phyloP scores from a whole-genome alignment of 2,888 invertebrate species.

The Rhabditoides inermis region DNA sequence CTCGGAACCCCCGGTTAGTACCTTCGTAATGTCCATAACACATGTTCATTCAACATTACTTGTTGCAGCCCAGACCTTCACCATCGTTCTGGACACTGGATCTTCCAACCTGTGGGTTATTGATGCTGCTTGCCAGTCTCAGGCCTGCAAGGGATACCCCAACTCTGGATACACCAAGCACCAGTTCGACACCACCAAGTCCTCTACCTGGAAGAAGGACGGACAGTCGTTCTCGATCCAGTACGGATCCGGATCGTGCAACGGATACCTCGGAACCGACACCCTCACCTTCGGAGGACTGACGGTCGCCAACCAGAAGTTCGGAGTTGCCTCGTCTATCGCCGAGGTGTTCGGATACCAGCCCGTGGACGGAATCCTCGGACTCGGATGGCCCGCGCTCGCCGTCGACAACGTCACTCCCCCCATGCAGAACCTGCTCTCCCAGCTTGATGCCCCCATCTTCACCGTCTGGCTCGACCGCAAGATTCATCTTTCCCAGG shows the following conservation, averaged over 20 bases:
- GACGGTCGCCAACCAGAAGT: background rate
- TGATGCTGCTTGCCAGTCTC: conserved; percentile 2
- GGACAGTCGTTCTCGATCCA: conserved; percentile 12
- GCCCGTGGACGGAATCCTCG: conserved; percentile 44
- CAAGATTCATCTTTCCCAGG: too few relatives aligned
- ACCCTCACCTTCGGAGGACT: conserved; percentile 6
- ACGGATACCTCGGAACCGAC: conserved; percentile 15
- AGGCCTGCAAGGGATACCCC: conserved; percentile 8
- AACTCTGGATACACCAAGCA: conserved; percentile 8
- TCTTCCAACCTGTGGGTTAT: conserved; percentile 21
- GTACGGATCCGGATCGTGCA: conserved; percentile 20
- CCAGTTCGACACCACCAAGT: conserved; percentile 6
- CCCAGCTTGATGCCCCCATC: conserved; percentile 66
- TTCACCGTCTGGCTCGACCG: conserved; percentile 84
- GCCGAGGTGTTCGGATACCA: conserved; percentile 42
- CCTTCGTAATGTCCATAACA: conserved; percentile 17
- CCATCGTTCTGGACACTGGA: conserved; percentile 17
- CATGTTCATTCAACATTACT: conserved; percentile 21
- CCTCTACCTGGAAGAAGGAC: conserved; percentile 13
- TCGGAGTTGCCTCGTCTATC: conserved; percentile 8
- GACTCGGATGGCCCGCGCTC: conserved; percentile 56
- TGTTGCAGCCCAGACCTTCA: too few relatives aligned
- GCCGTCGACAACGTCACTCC: conserved; percentile 83
- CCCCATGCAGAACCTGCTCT: conserved; percentile 82
- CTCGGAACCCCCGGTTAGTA: conserved; percentile 18